Evolutionary conservation across 2,797 vertebrate genomes (phyloP).

Genomic region (Pampus argenteus): DNA sequence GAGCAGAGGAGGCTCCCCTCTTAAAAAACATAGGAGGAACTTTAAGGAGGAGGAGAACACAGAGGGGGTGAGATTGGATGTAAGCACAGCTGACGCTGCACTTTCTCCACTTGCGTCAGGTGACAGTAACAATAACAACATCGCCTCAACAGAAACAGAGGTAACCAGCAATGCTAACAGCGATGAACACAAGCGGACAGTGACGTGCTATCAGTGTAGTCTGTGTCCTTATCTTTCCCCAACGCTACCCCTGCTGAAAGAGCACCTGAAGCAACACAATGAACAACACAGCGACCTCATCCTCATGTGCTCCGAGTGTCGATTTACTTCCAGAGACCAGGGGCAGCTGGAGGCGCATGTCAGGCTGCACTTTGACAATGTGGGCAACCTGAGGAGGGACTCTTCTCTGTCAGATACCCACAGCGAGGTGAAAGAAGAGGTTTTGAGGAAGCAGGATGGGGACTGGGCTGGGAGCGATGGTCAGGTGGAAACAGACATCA

Average conservation of each 20-base stretch:
- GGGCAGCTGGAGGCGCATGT: constrained; percentile 93
- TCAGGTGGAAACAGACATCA: neutral
- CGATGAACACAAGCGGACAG: constrained; percentile 78
- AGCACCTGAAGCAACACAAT: constrained; percentile 93
- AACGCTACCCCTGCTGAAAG: constrained; percentile 87
- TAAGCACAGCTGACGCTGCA: neutral
- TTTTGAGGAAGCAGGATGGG: constrained; percentile 52
- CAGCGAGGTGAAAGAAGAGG: constrained; percentile 18
- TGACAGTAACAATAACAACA: constrained; percentile 59
- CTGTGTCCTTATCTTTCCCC: constrained; percentile 92
- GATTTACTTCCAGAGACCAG: constrained; percentile 90
- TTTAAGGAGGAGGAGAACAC: constrained; percentile 26
- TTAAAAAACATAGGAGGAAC: constrained; percentile 79
- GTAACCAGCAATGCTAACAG: constrained; percentile 47
- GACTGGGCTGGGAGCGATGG: neutral
- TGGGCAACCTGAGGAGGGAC: constrained; percentile 18
- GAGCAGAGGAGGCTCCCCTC: constrained; percentile 75
- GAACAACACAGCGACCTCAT: constrained; percentile 85
- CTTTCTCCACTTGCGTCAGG: constrained; percentile 24
- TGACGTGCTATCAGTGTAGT: constrained; percentile 95
- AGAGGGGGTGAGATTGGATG: constrained; percentile 20
- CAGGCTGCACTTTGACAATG: constrained; percentile 84
- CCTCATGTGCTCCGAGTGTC: constrained; percentile 88
- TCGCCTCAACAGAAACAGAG: neutral
- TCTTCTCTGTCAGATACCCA: constrained; percentile 11